These are phyloP conservation scores for Machaerirhynchus nigripectus DNA, from an alignment of 2,113 vertebrate genomes.

Conservation along the genomic window DNA sequence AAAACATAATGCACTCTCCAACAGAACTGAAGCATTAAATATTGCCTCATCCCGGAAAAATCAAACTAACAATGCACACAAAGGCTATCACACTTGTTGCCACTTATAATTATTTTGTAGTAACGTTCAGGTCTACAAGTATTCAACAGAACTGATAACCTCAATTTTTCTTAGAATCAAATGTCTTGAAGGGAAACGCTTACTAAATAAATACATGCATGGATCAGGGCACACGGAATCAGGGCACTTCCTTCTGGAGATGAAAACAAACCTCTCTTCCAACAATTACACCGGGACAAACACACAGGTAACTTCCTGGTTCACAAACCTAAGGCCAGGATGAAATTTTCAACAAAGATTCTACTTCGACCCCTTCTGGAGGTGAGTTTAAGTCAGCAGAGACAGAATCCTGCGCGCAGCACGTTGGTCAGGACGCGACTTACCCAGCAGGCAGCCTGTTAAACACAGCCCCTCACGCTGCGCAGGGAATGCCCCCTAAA, in stretches of 20 bases:
- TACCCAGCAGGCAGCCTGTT: not conserved
- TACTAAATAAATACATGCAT: not conserved
- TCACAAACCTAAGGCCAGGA: not conserved
- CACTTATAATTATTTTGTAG: not conserved
- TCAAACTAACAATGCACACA: not conserved
- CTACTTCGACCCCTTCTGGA: not conserved
- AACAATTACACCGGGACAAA: not conserved
- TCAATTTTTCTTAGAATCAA: not conserved
- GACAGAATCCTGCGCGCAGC: not conserved
- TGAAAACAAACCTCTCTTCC: not conserved
- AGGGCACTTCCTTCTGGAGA: not conserved
- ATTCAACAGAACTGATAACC: not conserved
- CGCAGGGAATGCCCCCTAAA: fast-evolving
- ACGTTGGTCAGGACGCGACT: not conserved
- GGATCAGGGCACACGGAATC: not conserved
- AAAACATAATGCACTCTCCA: not conserved
- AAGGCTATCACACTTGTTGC: not conserved
- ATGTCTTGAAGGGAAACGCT: not conserved
- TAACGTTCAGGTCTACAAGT: not conserved
- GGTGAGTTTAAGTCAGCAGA: not conserved
- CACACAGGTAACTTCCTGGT: not conserved
- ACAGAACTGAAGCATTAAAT: not conserved
- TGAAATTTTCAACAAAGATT: not conserved
- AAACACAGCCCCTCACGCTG: not conserved
- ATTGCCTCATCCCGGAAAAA: not conserved